These are phyloP conservation scores for Fregetta grallaria DNA, from an alignment of 2,113 vertebrate genomes.

Conservation along the genomic window DNA sequence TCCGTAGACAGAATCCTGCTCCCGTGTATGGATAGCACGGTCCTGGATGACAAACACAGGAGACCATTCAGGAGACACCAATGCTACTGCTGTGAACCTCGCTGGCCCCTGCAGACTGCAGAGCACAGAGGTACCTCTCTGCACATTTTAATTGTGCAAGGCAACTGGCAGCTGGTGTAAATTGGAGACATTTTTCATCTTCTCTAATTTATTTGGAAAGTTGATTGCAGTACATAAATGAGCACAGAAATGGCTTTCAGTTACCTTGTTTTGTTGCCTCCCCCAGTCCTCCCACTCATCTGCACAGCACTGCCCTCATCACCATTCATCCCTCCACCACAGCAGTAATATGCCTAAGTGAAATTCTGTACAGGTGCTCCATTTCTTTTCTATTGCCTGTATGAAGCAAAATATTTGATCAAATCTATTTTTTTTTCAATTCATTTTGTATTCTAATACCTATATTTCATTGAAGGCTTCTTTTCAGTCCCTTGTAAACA, in stretches of 20 bases:
- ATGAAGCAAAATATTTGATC: neutral
- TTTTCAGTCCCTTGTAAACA: neutral
- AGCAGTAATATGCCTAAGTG: neutral
- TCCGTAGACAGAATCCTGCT: neutral
- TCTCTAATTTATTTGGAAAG: neutral
- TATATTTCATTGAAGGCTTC: neutral
- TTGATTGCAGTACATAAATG: neutral
- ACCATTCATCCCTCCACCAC: neutral
- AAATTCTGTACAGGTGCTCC: neutral
- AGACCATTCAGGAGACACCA: neutral
- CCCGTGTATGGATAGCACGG: fast-evolving
- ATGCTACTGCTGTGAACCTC: neutral
- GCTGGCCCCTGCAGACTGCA: fast-evolving
- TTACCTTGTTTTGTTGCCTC: neutral
- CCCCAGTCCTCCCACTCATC: slow-evolving; percentile 31
- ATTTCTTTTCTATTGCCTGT: neutral
- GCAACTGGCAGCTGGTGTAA: neutral
- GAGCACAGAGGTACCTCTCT: neutral
- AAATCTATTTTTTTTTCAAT: neutral
- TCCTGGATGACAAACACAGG: neutral
- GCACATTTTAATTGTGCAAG: neutral
- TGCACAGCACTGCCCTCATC: neutral
- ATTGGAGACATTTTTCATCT: neutral
- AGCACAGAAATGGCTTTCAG: neutral
- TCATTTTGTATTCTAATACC: neutral